Evolutionary conservation across 23 tunicate genomes (phyloP).

Genomic region (Halocynthia aurantium): DNA sequence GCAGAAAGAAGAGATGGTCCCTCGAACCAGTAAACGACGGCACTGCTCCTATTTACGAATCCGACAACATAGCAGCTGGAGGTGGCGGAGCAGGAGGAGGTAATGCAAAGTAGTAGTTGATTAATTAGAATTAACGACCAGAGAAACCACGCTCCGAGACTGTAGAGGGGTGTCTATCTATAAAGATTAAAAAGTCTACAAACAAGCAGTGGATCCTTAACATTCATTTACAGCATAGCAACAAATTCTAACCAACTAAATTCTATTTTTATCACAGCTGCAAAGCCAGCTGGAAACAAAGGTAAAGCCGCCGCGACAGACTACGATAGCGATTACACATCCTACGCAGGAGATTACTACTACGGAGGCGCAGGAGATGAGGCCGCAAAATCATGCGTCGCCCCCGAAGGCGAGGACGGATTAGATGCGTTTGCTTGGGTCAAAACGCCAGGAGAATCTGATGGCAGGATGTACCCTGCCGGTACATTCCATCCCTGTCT

Average conservation of each 20-base stretch:
- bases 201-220: too few relatives aligned
- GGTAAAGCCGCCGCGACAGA: constrained; percentile 23
- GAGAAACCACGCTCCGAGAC: too few relatives aligned
- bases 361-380: constrained; percentile 13
- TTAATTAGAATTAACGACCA: too few relatives aligned
- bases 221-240: too few relatives aligned
- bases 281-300: constrained; percentile 8
- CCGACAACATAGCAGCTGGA: constrained; percentile 33
- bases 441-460: constrained; percentile 98
- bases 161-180: too few relatives aligned
- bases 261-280: constrained; percentile 1
- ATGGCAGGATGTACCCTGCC: constrained; percentile 81
- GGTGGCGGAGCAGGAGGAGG: background rate
- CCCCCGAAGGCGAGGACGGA: constrained; percentile 46
- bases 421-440: constrained; percentile 91
- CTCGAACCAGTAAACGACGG: constrained; percentile 11
- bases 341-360: constrained; percentile 23
- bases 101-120: too few relatives aligned
- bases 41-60: constrained; percentile 20
- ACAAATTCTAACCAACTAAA: background rate
- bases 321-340: constrained; percentile 3
- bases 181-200: too few relatives aligned
- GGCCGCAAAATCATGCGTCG: constrained; percentile 18
- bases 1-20: constrained; percentile 25
- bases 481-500: constrained; percentile 96